phyloP scores from a whole-genome alignment of 2,113 vertebrate species.

The sheep (Ovis aries) region ARS-UI_Ramb_v3.0 NC_056058.1:16429501-16430000 shows the following conservation, averaged over 20 bases:
- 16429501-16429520: neutral
- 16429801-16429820: neutral
- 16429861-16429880: accelerated
- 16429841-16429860: accelerated
- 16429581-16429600: neutral
- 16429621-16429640: neutral
- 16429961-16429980: accelerated
- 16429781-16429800: neutral
- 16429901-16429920: accelerated
- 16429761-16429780: neutral
- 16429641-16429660: neutral
- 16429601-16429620: neutral
- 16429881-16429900: no score
- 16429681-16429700: neutral
- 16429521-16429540: neutral
- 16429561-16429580: neutral
- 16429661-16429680: neutral
- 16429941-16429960: neutral
- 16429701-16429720: neutral
- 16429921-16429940: accelerated
- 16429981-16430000: neutral
- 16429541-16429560: neutral
- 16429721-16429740: neutral
- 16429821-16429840: neutral
- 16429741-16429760: neutral